Evolutionary conservation across 2,888 invertebrate genomes (phyloP), one percentile per base, ranked within the genome.

Genomic region (Drosophila mimica): DNA sequence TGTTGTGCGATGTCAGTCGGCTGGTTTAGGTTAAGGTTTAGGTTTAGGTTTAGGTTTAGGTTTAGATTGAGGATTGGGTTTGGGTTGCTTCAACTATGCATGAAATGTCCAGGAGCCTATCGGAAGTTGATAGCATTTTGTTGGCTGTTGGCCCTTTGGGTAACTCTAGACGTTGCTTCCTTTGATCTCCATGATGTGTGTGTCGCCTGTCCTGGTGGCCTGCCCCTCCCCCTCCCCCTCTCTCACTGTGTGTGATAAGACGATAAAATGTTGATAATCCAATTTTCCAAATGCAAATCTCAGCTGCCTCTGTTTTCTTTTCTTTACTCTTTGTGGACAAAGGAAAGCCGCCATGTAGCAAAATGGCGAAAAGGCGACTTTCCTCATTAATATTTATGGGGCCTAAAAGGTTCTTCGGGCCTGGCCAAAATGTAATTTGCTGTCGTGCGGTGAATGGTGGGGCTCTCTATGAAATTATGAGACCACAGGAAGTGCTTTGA

Each of bases 211-310:
- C 34, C 51, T 9, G 62, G 63, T 71, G 81, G 68, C 30, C 57
- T 49, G n/a, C 17, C 20, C 36, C 25, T 38, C 56, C 38, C 6
- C 1, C 31, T 5, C 17, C 6, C 1, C 3, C 5, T 28, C 54
- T 54, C 15, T 28, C n/a, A 31, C 13, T 38, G 36, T 56, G 25
- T 28, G 11, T 15, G 46, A 46, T 46, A 46, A 46, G 25, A 25
- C 46, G 89, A 83, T 87, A 72, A 79, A 76, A 70, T 63, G 73
- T 66, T 81, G 83, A 83, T 83, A 87, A 83, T 69, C 85, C 88
- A 89, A 83, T 83, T 81, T 72, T 54, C 15, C 13, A 60, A 88
- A 88, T 88, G 78, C 76, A 83, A 90, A 83, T 88, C 90, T 90
- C 85, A 90, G 85, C 90, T 85, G 86, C 63, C 53, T 31, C 9